phyloP scores from a whole-genome alignment of 1,140 invertebrate species.

The Cydia strobilella region DNA sequence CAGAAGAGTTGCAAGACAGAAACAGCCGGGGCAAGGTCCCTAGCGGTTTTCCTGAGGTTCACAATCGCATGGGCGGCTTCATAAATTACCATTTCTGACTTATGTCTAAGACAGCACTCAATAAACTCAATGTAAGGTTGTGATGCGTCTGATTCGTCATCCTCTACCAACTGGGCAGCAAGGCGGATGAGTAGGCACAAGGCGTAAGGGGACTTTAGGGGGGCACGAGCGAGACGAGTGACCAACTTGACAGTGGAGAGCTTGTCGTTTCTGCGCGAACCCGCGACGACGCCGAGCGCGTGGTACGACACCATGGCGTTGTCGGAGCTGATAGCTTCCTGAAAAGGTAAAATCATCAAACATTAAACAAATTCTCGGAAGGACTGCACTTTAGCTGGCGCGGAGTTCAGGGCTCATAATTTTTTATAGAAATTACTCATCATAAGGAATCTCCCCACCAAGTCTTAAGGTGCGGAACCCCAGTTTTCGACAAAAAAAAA shows the following conservation, averaged over 20 bases:
- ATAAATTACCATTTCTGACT: constrained; percentile 99
- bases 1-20: constrained; percentile 98
- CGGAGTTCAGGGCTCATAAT: no score
- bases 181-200: constrained; percentile 97
- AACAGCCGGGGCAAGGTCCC: constrained; percentile 95
- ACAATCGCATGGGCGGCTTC: constrained; percentile 98
- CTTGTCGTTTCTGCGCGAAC: constrained; percentile 96
- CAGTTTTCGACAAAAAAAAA: no score
- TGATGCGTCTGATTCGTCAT: constrained; percentile 88
- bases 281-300: constrained; percentile 97
- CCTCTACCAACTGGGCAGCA: constrained; percentile 95
- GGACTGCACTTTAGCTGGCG: no score
- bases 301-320: constrained; percentile 98
- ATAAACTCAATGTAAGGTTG: constrained; percentile 91
- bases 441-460: no score
- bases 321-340: constrained; percentile 81
- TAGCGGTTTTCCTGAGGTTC: constrained; percentile 90
- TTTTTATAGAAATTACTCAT: no score
- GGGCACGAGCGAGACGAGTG: constrained; percentile 91
- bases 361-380: background rate
- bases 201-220: constrained; percentile 96
- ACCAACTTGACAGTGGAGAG: constrained; percentile 98
- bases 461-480: no score
- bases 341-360: constrained; percentile 54
- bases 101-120: constrained; percentile 96